Conservation (phyloP, 2,113 vertebrate genomes). For the Myocastor coypus region DNA sequence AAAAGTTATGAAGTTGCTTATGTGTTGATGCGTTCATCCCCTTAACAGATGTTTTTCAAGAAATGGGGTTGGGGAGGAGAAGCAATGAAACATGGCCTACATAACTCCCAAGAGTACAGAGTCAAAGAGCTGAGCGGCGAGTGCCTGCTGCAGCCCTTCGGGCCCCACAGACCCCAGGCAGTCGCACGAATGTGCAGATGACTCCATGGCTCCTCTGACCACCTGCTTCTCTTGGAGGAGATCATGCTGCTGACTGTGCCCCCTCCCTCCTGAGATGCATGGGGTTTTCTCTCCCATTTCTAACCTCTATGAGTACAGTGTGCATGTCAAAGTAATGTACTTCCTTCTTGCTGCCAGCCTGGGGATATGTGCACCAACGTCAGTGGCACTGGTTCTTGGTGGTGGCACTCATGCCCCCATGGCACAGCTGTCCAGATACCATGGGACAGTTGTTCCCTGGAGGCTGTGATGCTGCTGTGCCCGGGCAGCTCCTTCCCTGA, state of each 20-base stretch:
- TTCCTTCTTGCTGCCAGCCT: background rate
- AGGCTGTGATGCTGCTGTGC: background rate
- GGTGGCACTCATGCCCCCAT: background rate
- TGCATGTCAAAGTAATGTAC: background rate
- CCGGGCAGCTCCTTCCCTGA: background rate
- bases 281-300: too few relatives aligned
- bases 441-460: background rate
- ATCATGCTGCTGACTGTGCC: background rate
- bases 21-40: background rate
- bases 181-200: background rate
- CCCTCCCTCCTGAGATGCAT: rapidly evolving
- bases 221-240: background rate
- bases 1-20: background rate
- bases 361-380: too few relatives aligned
- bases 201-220: background rate
- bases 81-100: background rate
- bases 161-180: background rate
- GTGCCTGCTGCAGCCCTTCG: too few relatives aligned
- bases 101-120: background rate
- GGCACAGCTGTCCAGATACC: background rate
- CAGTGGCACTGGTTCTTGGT: background rate
- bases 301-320: background rate
- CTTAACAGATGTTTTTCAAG: background rate
- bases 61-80: background rate
- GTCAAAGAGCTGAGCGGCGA: background rate